Evolutionary conservation across 2,797 vertebrate genomes (phyloP), one percentile per base, ranked within the genome.

Genomic region (Argya squamiceps): DNA sequence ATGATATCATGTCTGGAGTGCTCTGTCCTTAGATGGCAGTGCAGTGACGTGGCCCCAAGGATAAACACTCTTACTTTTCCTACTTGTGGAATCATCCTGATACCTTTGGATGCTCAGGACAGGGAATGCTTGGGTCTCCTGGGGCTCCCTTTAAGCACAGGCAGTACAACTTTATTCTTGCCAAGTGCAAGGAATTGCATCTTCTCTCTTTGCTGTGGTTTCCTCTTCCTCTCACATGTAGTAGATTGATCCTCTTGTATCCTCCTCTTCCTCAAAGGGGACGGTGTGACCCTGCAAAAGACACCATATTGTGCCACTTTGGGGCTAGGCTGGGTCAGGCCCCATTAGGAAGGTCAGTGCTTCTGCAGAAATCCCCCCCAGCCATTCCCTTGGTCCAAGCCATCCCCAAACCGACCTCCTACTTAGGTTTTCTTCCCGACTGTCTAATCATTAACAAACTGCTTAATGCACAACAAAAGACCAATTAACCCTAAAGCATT

Each of bases 371-470:
- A 90, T 43, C 34, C 47, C 83, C 91, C 59, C 63, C 7, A 63
- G 60, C 90, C 69, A 24, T 95, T 95, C 89, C 58, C 69, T 84
- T 4, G 23, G 83, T 84, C 84, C 74, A 81, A 94, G 91, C 93
- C 95, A 95, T 94, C 95, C 75, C 75, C 85, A 68, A 86, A 94
- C 93, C 86, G 81, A 97, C 97, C 97, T 97, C 96, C 63, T 65
- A 59, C 96, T 85, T 93, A 85, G 85, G 95, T 97, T 95, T 95
- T 44, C 77, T 74, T 86, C 58, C 79, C 49, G 59, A 16, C 70
- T 92, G 94, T 94, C 97, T 98, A 98, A 98, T 98, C 96, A 97
- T 98, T 98, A 98, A 98, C 98, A 96, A 96, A 82, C 95, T 97
- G 71, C 95, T 98, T 97, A 98, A 97, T 97, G 88, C 53, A 20